A percentile compares a stretch with the other conserved stretches of the same genome.
Evolutionary conservation across 2,888 invertebrate genomes (phyloP).

Genomic region (Muschampia plurimacula): DNA sequence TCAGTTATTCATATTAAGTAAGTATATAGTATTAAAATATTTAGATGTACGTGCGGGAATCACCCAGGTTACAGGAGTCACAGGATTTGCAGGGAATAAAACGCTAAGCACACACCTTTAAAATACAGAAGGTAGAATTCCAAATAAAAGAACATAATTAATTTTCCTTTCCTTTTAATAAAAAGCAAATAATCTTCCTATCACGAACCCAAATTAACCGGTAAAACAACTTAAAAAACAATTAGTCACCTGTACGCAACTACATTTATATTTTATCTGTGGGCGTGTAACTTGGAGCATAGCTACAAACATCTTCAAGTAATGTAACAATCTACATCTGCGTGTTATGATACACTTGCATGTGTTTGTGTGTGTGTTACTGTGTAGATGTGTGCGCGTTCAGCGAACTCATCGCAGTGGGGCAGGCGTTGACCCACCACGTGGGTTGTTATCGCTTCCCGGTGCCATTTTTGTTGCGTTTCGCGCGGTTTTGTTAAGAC

Average conservation of each 20-base stretch:
- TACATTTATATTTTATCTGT: slow-evolving; percentile 8
- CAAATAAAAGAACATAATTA: too few relatives aligned
- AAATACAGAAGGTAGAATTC: background rate
- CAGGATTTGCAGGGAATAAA: too few relatives aligned
- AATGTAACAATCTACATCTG: slow-evolving; percentile 12
- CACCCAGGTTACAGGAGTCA: too few relatives aligned
- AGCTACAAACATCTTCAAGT: slow-evolving; percentile 10
- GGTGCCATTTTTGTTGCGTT: slow-evolving; percentile 51
- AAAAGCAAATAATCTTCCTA: background rate
- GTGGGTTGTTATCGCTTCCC: slow-evolving; percentile 72
- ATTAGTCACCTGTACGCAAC: slow-evolving; percentile 32
- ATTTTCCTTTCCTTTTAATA: background rate
- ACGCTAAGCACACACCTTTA: too few relatives aligned
- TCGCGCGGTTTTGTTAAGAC: slow-evolving; percentile 27
- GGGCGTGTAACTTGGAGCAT: slow-evolving; percentile 12
- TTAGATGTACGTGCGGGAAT: too few relatives aligned
- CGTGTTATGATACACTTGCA: slow-evolving; percentile 53
- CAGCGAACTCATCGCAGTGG: slow-evolving; percentile 77
- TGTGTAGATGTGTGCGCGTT: slow-evolving; percentile 55
- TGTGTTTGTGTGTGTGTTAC: slow-evolving; percentile 53
- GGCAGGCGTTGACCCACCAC: slow-evolving; percentile 83
- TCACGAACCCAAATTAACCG: background rate
- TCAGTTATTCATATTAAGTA: too few relatives aligned
- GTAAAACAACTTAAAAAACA: slow-evolving; percentile 28
- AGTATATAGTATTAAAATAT: too few relatives aligned